Percentiles rank a stretch among this genome's conserved stretches.
Evolutionary conservation across 2,797 vertebrate genomes (phyloP).

Genomic region (Typhlichthys subterraneus): DNA sequence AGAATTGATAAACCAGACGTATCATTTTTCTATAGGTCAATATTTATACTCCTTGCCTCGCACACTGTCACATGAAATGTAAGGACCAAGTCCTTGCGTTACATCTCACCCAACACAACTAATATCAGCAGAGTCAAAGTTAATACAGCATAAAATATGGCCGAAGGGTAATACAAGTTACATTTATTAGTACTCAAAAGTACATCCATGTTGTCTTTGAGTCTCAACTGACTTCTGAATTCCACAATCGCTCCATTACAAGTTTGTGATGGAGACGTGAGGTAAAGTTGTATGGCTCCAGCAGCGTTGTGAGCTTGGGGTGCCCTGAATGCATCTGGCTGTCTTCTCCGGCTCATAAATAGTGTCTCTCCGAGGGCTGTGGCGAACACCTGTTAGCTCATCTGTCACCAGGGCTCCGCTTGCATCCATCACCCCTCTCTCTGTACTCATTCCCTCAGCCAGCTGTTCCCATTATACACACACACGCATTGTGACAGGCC

Average conservation of each 20-base stretch:
- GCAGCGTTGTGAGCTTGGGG: conserved; percentile 77
- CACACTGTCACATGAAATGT: no score
- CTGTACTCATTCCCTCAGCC: conserved; percentile 89
- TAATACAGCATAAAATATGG: no score
- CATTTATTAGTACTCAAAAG: no score
- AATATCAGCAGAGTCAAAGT: no score
- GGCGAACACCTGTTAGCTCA: conserved; percentile 99
- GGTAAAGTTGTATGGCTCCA: conserved; percentile 77
- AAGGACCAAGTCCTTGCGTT: no score
- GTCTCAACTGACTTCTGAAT: no score
- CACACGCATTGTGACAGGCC: conserved; percentile 36
- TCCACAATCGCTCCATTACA: no score
- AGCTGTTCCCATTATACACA: conserved; percentile 77
- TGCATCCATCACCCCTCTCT: conserved; percentile 95
- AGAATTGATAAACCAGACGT: conserved; percentile 28
- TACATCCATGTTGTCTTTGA: no score
- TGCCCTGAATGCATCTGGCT: conserved; percentile 87
- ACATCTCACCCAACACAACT: no score
- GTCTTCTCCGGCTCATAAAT: conserved; percentile 92
- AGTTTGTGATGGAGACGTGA: not conserved
- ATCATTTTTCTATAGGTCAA: not conserved
- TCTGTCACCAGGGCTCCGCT: conserved; percentile 90
- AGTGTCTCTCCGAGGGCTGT: conserved; percentile 93
- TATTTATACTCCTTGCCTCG: not conserved
- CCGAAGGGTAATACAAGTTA: no score